Evolutionary conservation across 2,888 invertebrate species (phyloP), one percentile per base, ranked within the genome.

Genomic region (Drosophila prolongata): DNA sequence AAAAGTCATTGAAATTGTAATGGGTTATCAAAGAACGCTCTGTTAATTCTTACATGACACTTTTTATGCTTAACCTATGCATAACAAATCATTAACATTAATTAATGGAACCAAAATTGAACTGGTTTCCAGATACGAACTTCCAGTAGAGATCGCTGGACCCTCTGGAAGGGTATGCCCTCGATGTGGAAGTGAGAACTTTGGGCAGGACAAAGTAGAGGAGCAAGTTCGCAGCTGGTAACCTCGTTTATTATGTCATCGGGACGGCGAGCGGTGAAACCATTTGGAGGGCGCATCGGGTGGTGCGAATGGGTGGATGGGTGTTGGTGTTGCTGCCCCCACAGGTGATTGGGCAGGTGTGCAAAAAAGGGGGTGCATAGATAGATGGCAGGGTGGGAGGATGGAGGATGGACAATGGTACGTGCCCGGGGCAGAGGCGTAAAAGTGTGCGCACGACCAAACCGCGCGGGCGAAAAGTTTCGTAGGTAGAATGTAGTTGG

Each of bases 221-320:
- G 74, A 56, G 57, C 60, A 76, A 67, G 56, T 75, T 65, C 68
- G 65, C 64, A 67, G 57, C 53, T 70, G 72, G 74, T 79, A 82
- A 82, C 79, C 79, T 79, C 83, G 79, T 79, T 79, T 79, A 79
- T 82, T 79, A 82, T 79, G 79, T 79, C 79, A 79, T 79, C 83
- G 64, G 73, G 13, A 72, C 47, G 37, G 76, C 57, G 70, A 76
- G 69, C 52, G 75, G 56, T 14, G 75, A 57, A 75, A 66, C 71
- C 75, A 66, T 80, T 80, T 78, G 60, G 81, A 69, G 67, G 57
- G 75, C 65, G 59, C 71, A 43, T 58, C 38, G 54, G 52, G 69
- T 34, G 64, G 49, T 66, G 52, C 14, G 40, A 14, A 40, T 38
- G 38, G 14, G 62, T 16, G 16, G 64, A 11, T 9, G 30, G 11